Conservation (phyloP, 23 tunicate species). For the Ascidia mentula region DNA sequence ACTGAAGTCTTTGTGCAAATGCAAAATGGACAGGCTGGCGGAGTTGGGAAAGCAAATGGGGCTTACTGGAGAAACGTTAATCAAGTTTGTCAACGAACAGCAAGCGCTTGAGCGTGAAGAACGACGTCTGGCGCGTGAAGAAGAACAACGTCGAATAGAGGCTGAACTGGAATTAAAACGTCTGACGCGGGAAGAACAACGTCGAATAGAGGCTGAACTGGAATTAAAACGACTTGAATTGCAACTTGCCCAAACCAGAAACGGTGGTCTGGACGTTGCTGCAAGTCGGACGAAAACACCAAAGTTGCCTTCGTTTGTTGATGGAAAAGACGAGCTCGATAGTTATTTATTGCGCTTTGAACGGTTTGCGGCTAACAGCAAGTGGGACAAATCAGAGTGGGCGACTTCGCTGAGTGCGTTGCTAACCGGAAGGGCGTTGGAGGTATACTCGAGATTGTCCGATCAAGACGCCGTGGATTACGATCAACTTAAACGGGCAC, state of each 20-base stretch:
- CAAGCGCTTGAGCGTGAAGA: constrained; percentile 15
- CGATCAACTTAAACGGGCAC: neutral
- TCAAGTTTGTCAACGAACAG: constrained; percentile 17
- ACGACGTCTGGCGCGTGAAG: neutral
- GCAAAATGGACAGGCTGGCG: neutral
- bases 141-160: neutral
- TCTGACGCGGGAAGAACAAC: neutral
- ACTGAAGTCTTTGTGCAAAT: too few relatives aligned
- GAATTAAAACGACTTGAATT: neutral
- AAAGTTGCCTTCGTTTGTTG: constrained; percentile 14
- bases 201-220: neutral
- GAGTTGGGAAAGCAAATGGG: constrained; percentile 9
- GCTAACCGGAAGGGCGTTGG: constrained; percentile 17
- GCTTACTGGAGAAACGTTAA: neutral
- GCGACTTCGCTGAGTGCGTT: constrained; percentile 15
- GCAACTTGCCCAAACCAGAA: neutral
- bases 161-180: neutral
- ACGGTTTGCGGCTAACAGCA: constrained; percentile 2
- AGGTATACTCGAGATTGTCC: constrained; percentile 7
- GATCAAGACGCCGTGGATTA: constrained; percentile 9
- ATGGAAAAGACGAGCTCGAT: constrained; percentile 16
- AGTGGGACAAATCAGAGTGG: constrained; percentile 12
- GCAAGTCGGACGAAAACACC: neutral
- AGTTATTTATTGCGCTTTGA: constrained; percentile 16
- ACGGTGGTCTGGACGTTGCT: neutral